Evolutionary conservation across 2,888 invertebrate species (phyloP), one percentile per base, ranked within the genome.

Genomic region (Epirrita christyi): DNA sequence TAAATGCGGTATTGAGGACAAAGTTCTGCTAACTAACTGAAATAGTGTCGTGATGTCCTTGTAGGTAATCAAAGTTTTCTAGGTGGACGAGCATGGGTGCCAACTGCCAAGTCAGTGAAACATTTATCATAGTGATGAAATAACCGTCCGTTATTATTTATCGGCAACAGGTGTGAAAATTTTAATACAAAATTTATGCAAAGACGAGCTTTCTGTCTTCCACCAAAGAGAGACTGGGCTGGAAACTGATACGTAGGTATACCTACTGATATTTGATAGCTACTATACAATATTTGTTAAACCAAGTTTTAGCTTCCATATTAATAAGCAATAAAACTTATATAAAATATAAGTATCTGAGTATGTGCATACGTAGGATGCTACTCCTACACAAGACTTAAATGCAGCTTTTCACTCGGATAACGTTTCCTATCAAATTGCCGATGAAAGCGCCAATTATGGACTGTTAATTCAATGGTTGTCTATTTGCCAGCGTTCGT

Each of bases 361-460:
- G 27, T 27, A 7, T 14, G 13, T 10, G 27, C 9, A 14, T 21
- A 55, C 40, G 28, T 29, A 41, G 9, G 29, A 48, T 55, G 40
- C 50, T 48, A 57, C 57, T 56, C 60, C 46, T 49, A 58, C 53
- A 42, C 61, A 47, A 60, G 46, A 42, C 61, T 51, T 55, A 55
- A 53, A 44, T 15, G 36, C 37, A 55, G 55, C 58, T 62, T 66
- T 64, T 59, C 62, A 56, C 59, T 55, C 57, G 62, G 54, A 61
- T 64, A 61, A 58, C 49, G 57, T 62, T 61, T 49, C 59, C 48
- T 63, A 66, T 64, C 59, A 47, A 54, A 58, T 64, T 55, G 45
- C 64, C 51, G 55, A 64, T 63, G 62, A 67, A 67, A 63, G 64
- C 64, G 63, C 51, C 61, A 67, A 64, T 67, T 67, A 64, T 61